These are phyloP conservation scores for Syngnathus typhle DNA, from an alignment of 2,113 vertebrate species.

Conservation along the genomic window DNA sequence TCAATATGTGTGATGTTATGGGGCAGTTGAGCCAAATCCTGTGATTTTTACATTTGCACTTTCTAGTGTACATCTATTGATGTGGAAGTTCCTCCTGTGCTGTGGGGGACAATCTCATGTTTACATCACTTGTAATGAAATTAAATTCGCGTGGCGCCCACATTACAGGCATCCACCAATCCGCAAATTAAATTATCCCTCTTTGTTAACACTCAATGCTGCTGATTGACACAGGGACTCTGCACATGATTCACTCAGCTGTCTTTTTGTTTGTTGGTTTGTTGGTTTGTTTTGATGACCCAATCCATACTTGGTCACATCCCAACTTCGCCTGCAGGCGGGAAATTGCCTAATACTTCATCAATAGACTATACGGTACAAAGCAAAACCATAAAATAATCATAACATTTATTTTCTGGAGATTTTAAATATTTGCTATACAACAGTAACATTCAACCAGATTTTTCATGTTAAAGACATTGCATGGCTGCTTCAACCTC, in stretches of 20 bases:
- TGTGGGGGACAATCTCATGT: conserved; percentile 58
- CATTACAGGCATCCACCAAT: conserved; percentile 60
- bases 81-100: conserved; percentile 39
- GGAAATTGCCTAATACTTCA: not conserved
- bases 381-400: not conserved
- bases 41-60: not conserved
- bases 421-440: not conserved
- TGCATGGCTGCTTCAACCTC: not conserved
- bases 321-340: not conserved
- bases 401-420: not conserved
- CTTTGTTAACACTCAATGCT: conserved; percentile 60
- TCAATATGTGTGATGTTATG: not conserved
- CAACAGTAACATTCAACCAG: not conserved
- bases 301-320: not conserved
- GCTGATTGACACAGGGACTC: conserved; percentile 53
- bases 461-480: not conserved
- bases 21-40: not conserved
- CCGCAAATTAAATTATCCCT: conserved; percentile 67
- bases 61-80: conserved; percentile 15
- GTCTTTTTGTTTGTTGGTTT: not conserved
- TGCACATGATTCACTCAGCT: conserved; percentile 36
- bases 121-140: conserved; percentile 70
- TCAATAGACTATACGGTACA: not conserved
- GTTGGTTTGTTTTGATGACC: conserved; percentile 18
- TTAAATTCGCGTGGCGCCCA: conserved; percentile 58